Evolutionary conservation across 2,888 invertebrate genomes (phyloP).

Genomic region (Phytoseiulus persimilis): DNA sequence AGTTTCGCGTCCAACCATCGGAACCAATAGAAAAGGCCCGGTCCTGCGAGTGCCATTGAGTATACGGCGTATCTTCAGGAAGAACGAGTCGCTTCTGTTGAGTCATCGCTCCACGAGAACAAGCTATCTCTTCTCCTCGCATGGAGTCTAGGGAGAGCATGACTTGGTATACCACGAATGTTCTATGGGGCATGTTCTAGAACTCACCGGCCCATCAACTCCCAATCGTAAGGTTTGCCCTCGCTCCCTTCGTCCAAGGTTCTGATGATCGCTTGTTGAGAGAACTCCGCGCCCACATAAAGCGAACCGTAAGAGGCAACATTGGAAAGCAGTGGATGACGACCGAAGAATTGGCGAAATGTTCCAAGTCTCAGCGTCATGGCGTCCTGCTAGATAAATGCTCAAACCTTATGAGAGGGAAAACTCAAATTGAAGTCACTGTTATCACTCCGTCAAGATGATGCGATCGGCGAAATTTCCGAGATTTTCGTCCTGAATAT

Average conservation of each 20-base stretch:
- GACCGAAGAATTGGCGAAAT: not conserved
- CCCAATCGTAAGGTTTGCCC: slow-evolving; percentile 15
- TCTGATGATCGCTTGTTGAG: slow-evolving; percentile 42
- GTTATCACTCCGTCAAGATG: too few species aligned
- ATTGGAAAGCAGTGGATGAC: slow-evolving; percentile 42
- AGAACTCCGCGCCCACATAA: slow-evolving; percentile 43
- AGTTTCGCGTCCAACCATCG: slow-evolving; percentile 13
- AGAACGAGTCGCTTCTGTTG: not conserved
- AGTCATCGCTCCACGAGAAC: not conserved
- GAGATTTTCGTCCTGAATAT: too few species aligned
- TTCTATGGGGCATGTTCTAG: too few species aligned
- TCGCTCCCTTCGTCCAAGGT: not conserved
- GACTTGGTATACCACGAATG: too few species aligned
- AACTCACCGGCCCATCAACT: slow-evolving; percentile 16
- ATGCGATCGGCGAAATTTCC: too few species aligned
- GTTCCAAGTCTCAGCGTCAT: not conserved
- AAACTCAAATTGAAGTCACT: too few species aligned
- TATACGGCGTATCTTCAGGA: slow-evolving; percentile 14
- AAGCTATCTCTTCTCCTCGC: too few species aligned
- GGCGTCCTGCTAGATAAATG: not conserved
- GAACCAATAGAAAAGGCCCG: slow-evolving; percentile 33
- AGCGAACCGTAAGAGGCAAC: slow-evolving; percentile 43
- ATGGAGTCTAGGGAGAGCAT: too few species aligned
- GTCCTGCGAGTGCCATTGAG: slow-evolving; percentile 10
- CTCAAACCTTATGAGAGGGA: too few species aligned